Evolutionary conservation across 2,113 vertebrate genomes (phyloP).

Genomic region (Notechis scutatus): DNA sequence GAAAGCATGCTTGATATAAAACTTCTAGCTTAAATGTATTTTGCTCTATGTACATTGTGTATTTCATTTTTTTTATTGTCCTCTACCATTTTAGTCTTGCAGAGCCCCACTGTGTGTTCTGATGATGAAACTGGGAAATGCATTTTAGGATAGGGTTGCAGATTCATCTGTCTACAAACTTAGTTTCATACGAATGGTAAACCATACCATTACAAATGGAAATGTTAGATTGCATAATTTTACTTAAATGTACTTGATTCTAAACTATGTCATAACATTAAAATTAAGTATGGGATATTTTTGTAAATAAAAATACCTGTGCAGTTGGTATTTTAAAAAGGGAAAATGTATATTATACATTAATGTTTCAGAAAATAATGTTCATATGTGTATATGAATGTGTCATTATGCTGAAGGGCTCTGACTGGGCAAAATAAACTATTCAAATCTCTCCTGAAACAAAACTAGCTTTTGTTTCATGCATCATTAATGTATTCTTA

Average conservation of each 20-base stretch:
- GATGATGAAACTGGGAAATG: slow-evolving; percentile 70
- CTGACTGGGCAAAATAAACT: slow-evolving; percentile 82
- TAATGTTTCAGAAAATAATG: slow-evolving; percentile 77
- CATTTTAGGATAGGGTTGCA: slow-evolving; percentile 67
- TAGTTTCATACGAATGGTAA: slow-evolving; percentile 67
- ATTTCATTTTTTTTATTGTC: slow-evolving; percentile 42
- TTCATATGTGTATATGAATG: slow-evolving; percentile 81
- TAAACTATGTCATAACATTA: slow-evolving; percentile 69
- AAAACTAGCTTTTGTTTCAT: slow-evolving; percentile 53
- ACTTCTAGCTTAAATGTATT: slow-evolving; percentile 58
- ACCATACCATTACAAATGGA: slow-evolving; percentile 67
- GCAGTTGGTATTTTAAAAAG: slow-evolving; percentile 76
- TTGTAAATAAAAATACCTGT: slow-evolving; percentile 80
- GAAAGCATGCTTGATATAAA: slow-evolving; percentile 68
- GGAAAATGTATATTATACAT: slow-evolving; percentile 72
- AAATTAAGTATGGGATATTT: slow-evolving; percentile 79
- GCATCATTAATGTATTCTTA: slow-evolving; percentile 33
- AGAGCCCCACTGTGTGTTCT: slow-evolving; percentile 68
- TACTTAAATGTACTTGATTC: slow-evolving; percentile 75
- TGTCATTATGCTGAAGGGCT: slow-evolving; percentile 81
- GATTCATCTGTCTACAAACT: slow-evolving; percentile 70
- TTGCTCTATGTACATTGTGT: slow-evolving; percentile 54
- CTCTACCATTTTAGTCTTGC: slow-evolving; percentile 63
- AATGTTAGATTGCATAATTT: slow-evolving; percentile 74
- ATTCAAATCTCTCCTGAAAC: slow-evolving; percentile 73